These are phyloP conservation scores for Lemur catta DNA, from an alignment of 2,797 vertebrate genomes.

Conservation along the genomic window DNA sequence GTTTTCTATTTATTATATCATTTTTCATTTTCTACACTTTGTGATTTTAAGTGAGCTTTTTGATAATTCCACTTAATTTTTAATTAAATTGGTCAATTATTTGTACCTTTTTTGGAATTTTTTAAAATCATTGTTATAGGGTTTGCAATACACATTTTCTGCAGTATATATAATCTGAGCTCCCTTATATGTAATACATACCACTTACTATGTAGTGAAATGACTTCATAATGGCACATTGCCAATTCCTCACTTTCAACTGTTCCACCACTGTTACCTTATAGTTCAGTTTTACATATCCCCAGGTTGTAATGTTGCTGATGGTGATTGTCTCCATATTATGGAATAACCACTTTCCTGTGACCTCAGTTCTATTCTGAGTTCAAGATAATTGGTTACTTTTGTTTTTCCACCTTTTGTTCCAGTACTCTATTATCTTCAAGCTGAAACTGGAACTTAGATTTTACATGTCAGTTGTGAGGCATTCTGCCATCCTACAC, in stretches of 20 bases:
- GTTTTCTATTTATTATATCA: neutral
- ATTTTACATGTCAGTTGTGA: neutral
- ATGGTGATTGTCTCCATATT: neutral
- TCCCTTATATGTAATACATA: fast-evolving
- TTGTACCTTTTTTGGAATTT: neutral
- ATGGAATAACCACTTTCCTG: neutral
- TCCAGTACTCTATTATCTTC: neutral
- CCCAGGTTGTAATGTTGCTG: neutral
- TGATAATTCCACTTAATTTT: neutral
- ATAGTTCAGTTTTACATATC: too few relatives aligned
- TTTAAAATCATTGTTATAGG: neutral
- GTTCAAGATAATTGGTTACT: neutral
- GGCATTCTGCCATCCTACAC: neutral
- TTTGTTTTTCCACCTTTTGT: neutral
- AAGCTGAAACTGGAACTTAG: neutral
- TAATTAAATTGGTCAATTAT: neutral
- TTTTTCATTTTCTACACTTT: neutral
- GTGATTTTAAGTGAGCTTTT: neutral
- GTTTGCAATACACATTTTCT: neutral
- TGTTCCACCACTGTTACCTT: too few relatives aligned
- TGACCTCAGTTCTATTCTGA: neutral
- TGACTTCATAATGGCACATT: neutral
- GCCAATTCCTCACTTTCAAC: neutral
- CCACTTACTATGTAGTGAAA: neutral
- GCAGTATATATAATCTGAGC: neutral